phyloP scores from a whole-genome alignment of 1,140 invertebrate species.

The Drosophila repleta region DNA sequence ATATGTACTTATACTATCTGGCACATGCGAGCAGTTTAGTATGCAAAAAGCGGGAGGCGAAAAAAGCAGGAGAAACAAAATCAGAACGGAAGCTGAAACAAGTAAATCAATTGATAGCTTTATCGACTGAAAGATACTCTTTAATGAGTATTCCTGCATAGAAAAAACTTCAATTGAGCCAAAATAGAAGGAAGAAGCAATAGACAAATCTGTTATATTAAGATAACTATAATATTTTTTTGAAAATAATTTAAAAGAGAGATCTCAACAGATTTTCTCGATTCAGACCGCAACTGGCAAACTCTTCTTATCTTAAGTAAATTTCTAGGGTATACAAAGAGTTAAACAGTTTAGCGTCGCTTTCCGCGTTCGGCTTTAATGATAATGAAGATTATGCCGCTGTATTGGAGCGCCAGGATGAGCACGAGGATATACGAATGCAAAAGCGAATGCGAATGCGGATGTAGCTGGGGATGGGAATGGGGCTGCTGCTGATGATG shows the following conservation, averaged over 20 bases:
- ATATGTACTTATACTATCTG: conserved; percentile 38
- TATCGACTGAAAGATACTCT: not conserved
- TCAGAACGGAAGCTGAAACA: conserved; percentile 60
- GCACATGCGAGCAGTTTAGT: conserved; percentile 51
- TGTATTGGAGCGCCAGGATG: conserved; percentile 27
- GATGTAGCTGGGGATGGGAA: conserved; percentile 5
- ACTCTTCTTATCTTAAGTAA: not conserved
- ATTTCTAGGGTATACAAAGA: conserved; percentile 10
- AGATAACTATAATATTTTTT: too few relatives aligned
- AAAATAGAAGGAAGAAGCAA: too few relatives aligned
- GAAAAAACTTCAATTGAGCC: too few relatives aligned
- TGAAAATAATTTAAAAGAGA: too few relatives aligned
- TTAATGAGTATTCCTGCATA: not conserved
- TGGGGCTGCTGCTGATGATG: conserved; percentile 44
- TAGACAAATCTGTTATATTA: too few relatives aligned
- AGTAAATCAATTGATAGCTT: conserved; percentile 1
- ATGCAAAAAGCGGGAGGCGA: conserved; percentile 14
- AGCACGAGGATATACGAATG: not conserved
- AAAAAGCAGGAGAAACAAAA: conserved; percentile 6
- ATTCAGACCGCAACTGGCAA: too few relatives aligned
- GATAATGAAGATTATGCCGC: conserved; percentile 77
- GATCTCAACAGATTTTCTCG: too few relatives aligned
- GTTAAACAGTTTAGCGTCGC: conserved; percentile 74
- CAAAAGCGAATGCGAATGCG: not conserved
- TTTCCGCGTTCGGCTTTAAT: conserved; percentile 67